Conservation (phyloP, 2,113 vertebrate genomes). For the Protobothrops mucrosquamatus region DNA sequence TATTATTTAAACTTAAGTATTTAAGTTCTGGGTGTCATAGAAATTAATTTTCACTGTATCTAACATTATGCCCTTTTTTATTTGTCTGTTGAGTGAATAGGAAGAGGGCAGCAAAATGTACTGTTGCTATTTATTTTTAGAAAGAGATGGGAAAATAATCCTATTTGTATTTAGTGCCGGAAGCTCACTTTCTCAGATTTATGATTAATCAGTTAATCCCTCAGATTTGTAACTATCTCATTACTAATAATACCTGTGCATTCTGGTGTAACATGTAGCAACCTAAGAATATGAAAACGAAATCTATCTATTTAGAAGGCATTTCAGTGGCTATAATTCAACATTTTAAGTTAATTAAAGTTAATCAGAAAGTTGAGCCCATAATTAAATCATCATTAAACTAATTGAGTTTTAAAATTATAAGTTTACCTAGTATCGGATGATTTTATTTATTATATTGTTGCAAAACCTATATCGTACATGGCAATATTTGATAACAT, state of each 20-base stretch:
- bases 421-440: background rate
- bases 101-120: background rate
- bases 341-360: background rate
- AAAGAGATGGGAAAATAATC: background rate
- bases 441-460: background rate
- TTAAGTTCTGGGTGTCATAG: background rate
- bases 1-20: background rate
- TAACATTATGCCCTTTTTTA: background rate
- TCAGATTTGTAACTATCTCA: conserved; percentile 15
- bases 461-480: background rate
- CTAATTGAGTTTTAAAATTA: background rate
- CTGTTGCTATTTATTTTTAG: conserved; percentile 6
- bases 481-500: background rate
- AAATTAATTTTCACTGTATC: background rate
- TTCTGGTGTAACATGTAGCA: background rate
- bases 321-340: background rate
- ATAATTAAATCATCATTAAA: background rate
- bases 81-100: background rate
- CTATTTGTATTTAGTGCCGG: background rate
- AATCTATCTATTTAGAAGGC: background rate
- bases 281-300: background rate
- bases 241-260: background rate
- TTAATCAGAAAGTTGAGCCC: background rate
- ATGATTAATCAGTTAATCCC: conserved; percentile 18
- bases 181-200: background rate